Percentiles rank a stretch among this genome's conserved stretches.
phyloP scores from a whole-genome alignment of 2,797 vertebrate species.

The Lagocephalus sceleratus region DNA sequence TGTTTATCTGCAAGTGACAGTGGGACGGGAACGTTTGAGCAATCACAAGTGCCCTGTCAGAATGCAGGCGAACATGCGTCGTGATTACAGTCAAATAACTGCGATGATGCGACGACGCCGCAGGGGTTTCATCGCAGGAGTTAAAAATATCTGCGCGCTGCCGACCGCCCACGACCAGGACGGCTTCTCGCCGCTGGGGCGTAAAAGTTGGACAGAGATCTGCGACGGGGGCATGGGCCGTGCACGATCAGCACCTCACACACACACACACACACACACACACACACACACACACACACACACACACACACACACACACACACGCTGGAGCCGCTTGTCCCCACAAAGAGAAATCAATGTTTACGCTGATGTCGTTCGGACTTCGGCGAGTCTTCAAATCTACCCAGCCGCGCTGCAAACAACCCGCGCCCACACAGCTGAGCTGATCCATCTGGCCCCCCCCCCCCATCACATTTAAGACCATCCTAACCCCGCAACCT shows the following conservation, averaged over 20 bases:
- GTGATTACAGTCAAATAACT: constrained; percentile 24
- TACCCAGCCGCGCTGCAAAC: too few relatives aligned
- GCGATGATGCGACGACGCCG: too few relatives aligned
- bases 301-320: constrained; percentile 35
- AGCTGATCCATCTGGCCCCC: too few relatives aligned
- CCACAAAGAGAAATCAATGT: too few relatives aligned
- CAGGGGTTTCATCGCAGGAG: constrained; percentile 29
- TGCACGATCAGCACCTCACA: constrained; percentile 19
- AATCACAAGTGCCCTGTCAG: constrained; percentile 11
- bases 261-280: constrained; percentile 43
- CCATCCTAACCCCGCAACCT: constrained; percentile 26
- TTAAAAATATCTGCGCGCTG: constrained; percentile 61
- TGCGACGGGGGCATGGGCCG: too few relatives aligned
- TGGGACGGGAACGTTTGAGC: neutral
- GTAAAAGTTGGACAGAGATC: constrained; percentile 46
- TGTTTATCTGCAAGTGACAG: too few relatives aligned
- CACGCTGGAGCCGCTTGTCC: constrained; percentile 16
- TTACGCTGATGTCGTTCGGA: too few relatives aligned
- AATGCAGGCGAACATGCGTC: constrained; percentile 4
- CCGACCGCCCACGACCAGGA: constrained; percentile 56
- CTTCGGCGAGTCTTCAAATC: too few relatives aligned
- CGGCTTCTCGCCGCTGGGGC: constrained; percentile 41
- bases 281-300: constrained; percentile 42
- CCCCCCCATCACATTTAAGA: constrained; percentile 11
- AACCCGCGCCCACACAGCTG: too few relatives aligned